These are phyloP conservation scores for Pomatorhinus ruficollis DNA, from an alignment of 2,113 vertebrate species.

Conservation along the genomic window DNA sequence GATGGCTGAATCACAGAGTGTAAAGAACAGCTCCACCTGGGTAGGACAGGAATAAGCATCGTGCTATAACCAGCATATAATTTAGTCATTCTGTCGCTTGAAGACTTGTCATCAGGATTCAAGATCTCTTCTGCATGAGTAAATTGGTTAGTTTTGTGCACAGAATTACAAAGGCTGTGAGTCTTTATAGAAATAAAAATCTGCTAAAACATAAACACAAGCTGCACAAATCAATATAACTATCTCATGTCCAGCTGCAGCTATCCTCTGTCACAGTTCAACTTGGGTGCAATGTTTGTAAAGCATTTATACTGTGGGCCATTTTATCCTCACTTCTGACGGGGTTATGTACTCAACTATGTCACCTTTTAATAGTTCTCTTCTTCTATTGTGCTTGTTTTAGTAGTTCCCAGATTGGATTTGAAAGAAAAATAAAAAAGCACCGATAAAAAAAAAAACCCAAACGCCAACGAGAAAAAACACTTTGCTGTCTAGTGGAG, in stretches of 20 bases:
- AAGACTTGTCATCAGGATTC: slow-evolving; percentile 3
- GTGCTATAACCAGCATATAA: not conserved
- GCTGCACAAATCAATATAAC: not conserved
- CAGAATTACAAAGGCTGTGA: not conserved
- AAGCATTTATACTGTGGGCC: slow-evolving; percentile 39
- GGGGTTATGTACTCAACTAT: slow-evolving; percentile 62
- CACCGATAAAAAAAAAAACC: not conserved
- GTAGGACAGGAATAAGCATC: slow-evolving; percentile 37
- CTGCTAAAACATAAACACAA: not conserved
- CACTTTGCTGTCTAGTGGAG: not conserved
- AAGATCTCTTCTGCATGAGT: not conserved
- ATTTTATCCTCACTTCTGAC: slow-evolving; percentile 49
- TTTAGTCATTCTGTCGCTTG: slow-evolving; percentile 48
- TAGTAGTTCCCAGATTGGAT: slow-evolving; percentile 27
- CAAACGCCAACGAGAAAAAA: not conserved
- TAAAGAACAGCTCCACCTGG: slow-evolving; percentile 55
- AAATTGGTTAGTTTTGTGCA: not conserved
- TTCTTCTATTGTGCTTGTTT: slow-evolving; percentile 55
- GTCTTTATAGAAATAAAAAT: not conserved
- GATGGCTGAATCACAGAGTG: slow-evolving; percentile 43
- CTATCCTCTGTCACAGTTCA: slow-evolving; percentile 5
- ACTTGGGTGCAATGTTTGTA: slow-evolving; percentile 35
- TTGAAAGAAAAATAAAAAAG: not conserved
- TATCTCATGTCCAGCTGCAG: slow-evolving; percentile 6
- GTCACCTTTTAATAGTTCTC: slow-evolving; percentile 65